Percentiles rank a stretch among this genome's conserved stretches.
These are phyloP conservation scores for Lasius fuliginosus DNA, from an alignment of 2,888 invertebrate species.

Conservation along the genomic window DNA sequence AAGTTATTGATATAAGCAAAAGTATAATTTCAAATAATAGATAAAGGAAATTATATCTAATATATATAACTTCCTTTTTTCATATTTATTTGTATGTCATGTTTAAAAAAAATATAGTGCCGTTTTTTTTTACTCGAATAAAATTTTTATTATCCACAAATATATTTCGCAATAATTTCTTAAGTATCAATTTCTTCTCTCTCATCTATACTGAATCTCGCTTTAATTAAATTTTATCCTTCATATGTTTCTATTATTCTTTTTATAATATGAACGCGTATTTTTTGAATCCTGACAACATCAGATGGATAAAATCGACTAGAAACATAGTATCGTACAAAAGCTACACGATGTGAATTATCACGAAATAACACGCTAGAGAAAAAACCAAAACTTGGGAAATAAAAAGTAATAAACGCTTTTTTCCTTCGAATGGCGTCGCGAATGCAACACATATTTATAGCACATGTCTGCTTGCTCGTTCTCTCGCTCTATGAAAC, in stretches of 20 bases:
- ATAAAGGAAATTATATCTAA: too few relatives aligned
- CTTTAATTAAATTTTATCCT: background rate
- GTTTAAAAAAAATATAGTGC: background rate
- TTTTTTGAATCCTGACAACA: background rate
- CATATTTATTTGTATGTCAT: background rate
- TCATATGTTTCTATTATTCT: background rate
- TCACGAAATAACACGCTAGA: background rate
- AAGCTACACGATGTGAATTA: background rate
- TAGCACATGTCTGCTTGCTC: slow-evolving; percentile 11
- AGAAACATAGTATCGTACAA: background rate
- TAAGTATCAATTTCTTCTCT: background rate
- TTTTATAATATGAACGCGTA: background rate
- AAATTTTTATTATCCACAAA: background rate
- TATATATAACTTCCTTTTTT: background rate
- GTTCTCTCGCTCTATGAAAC: background rate
- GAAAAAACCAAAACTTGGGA: background rate
- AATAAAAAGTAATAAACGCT: background rate
- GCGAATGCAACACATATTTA: slow-evolving; percentile 51
- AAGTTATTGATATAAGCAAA: background rate
- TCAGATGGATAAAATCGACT: background rate
- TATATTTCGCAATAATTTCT: background rate
- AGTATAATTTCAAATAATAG: background rate
- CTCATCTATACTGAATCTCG: background rate
- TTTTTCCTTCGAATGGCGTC: background rate
- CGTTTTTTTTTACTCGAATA: background rate